Percentiles rank a stretch among this genome's conserved stretches.
Conservation (phyloP, 2,888 invertebrate species). For the Horisme vitalbata region DNA sequence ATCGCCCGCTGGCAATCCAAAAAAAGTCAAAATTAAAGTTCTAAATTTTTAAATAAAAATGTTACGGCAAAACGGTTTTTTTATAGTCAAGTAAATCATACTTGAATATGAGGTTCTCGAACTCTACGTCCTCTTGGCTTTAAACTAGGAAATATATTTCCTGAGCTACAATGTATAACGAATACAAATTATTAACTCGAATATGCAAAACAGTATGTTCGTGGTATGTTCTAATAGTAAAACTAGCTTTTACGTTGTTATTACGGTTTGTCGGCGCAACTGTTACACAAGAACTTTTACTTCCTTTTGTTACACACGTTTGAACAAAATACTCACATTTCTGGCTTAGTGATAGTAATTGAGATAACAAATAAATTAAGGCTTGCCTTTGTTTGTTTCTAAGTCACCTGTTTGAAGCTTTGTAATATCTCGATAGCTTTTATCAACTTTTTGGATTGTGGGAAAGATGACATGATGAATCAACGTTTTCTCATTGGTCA, state of each 20-base stretch:
- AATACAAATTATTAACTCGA: conserved; percentile 20
- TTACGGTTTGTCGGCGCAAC: conserved; percentile 25
- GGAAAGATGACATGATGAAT: too few relatives aligned
- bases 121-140: neutral
- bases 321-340: conserved; percentile 46
- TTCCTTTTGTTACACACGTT: conserved; percentile 45
- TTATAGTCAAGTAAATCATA: too few relatives aligned
- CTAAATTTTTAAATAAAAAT: too few relatives aligned
- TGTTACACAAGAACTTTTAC: conserved; percentile 46
- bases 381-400: conserved; percentile 18
- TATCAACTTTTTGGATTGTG: too few relatives aligned
- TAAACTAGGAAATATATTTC: conserved; percentile 8
- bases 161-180: conserved; percentile 3
- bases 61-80: too few relatives aligned
- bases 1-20: too few relatives aligned
- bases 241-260: conserved; percentile 27
- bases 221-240: conserved; percentile 17
- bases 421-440: too few relatives aligned
- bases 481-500: too few relatives aligned
- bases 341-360: conserved; percentile 47
- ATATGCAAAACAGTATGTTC: conserved; percentile 18
- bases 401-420: too few relatives aligned
- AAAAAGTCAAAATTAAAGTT: too few relatives aligned
- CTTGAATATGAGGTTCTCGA: too few relatives aligned
- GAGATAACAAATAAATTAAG: conserved; percentile 30